These are phyloP conservation scores for Xiphophorus couchianus DNA, from an alignment of 2,113 vertebrate species.

Conservation along the genomic window DNA sequence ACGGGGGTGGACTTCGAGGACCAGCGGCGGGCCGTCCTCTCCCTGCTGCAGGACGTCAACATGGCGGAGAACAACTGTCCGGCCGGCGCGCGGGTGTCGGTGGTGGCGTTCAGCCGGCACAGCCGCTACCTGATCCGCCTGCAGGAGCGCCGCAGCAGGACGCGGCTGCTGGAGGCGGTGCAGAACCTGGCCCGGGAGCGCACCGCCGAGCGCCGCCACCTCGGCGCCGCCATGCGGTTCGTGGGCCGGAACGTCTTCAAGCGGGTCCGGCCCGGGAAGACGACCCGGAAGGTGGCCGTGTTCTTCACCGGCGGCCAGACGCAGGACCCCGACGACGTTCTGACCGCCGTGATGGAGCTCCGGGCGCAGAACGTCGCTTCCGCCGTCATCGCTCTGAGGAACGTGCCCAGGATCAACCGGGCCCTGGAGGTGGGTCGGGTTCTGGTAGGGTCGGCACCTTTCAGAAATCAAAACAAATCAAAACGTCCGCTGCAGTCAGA, in stretches of 20 bases:
- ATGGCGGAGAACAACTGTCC: slow-evolving; percentile 88
- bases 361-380: slow-evolving; percentile 77
- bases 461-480: too few relatives aligned
- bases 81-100: slow-evolving; percentile 79
- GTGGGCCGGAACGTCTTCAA: slow-evolving; percentile 87
- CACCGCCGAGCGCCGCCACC: slow-evolving; percentile 71
- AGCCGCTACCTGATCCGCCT: slow-evolving; percentile 84
- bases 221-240: slow-evolving; percentile 85
- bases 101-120: slow-evolving; percentile 78
- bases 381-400: slow-evolving; percentile 78
- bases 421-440: slow-evolving; percentile 76
- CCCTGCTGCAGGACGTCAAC: slow-evolving; percentile 78
- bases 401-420: slow-evolving; percentile 63
- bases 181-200: slow-evolving; percentile 72
- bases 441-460: too few relatives aligned
- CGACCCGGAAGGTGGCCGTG: slow-evolving; percentile 85
- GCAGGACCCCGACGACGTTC: slow-evolving; percentile 63
- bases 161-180: slow-evolving; percentile 73
- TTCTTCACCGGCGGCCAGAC: slow-evolving; percentile 81
- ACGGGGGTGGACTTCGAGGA: slow-evolving; percentile 75
- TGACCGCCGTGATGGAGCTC: slow-evolving; percentile 83
- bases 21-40: slow-evolving; percentile 79
- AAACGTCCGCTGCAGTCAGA: too few relatives aligned
- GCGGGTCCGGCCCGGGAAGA: slow-evolving; percentile 73
- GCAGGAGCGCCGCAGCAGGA: slow-evolving; percentile 77